These are phyloP conservation scores for Diploptera punctata DNA, from an alignment of 2,888 invertebrate genomes.

Conservation along the genomic window DNA sequence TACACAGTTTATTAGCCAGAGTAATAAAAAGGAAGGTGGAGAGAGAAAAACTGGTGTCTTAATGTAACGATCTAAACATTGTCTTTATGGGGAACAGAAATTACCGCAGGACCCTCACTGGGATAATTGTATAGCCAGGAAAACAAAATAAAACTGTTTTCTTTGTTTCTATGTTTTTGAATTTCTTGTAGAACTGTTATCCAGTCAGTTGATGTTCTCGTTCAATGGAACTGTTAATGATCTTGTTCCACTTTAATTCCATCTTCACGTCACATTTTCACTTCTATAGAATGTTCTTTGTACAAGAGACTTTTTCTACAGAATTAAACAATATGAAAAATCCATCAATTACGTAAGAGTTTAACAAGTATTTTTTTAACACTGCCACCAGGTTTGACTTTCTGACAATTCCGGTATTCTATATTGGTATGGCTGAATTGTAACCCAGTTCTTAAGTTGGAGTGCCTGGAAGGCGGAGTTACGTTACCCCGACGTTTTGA, in stretches of 20 bases:
- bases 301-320: not conserved
- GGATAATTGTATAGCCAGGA: not conserved
- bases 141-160: slow-evolving; percentile 7
- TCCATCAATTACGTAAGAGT: too few species aligned
- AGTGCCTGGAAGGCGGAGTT: too few species aligned
- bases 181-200: not conserved
- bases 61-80: not conserved
- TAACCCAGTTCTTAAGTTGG: too few species aligned
- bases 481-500: too few species aligned
- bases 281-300: too few species aligned
- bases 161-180: not conserved
- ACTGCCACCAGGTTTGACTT: too few species aligned
- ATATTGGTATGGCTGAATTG: too few species aligned
- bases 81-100: not conserved
- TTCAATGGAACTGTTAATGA: slow-evolving; percentile 4
- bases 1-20: not conserved
- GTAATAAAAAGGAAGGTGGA: not conserved
- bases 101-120: not conserved
- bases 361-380: too few species aligned
- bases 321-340: not conserved
- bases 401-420: too few species aligned
- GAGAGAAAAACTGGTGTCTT: too few species aligned
- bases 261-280: slow-evolving; percentile 10
- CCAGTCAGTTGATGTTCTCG: not conserved
- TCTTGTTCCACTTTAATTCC: not conserved